phyloP scores from a whole-genome alignment of 1,140 invertebrate genomes.

The Temnothorax longispinosus region DNA sequence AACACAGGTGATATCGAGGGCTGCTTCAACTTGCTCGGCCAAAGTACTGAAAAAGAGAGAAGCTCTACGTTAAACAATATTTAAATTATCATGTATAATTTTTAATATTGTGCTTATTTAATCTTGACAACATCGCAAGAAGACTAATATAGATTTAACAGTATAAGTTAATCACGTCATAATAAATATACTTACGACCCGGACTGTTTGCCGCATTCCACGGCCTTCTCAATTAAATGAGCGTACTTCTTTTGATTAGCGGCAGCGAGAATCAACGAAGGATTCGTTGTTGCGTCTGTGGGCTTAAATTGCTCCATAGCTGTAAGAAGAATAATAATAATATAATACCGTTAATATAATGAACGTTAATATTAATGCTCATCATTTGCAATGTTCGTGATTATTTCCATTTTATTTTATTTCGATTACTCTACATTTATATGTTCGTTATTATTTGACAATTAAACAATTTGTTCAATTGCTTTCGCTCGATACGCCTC shows the following conservation, averaged over 20 bases:
- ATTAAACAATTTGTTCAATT: not conserved
- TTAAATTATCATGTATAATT: not conserved
- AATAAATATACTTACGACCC: slow-evolving; percentile 87
- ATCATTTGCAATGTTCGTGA: not conserved
- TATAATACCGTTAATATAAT: slow-evolving; percentile 41
- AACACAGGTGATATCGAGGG: slow-evolving; percentile 97
- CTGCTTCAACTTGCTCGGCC: slow-evolving; percentile 91
- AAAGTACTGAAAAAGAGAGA: slow-evolving; percentile 85
- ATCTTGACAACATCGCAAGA: not conserved
- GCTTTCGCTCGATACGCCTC: not conserved
- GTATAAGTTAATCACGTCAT: not conserved
- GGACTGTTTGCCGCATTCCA: slow-evolving; percentile 93
- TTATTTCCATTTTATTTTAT: not conserved
- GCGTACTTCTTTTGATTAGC: slow-evolving; percentile 97
- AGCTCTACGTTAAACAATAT: not conserved
- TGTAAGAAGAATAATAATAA: slow-evolving; percentile 84
- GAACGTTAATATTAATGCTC: slow-evolving; percentile 21
- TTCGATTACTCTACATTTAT: not conserved
- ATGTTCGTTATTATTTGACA: not conserved
- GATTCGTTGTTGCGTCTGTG: slow-evolving; percentile 99
- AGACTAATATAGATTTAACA: not conserved
- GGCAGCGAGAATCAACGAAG: slow-evolving; percentile 97
- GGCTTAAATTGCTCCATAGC: slow-evolving; percentile 99
- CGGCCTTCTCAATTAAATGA: slow-evolving; percentile 94
- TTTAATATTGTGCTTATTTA: slow-evolving; percentile 1